These are phyloP conservation scores for Andrena marginata DNA, from an alignment of 2,888 invertebrate species.

Conservation along the genomic window DNA sequence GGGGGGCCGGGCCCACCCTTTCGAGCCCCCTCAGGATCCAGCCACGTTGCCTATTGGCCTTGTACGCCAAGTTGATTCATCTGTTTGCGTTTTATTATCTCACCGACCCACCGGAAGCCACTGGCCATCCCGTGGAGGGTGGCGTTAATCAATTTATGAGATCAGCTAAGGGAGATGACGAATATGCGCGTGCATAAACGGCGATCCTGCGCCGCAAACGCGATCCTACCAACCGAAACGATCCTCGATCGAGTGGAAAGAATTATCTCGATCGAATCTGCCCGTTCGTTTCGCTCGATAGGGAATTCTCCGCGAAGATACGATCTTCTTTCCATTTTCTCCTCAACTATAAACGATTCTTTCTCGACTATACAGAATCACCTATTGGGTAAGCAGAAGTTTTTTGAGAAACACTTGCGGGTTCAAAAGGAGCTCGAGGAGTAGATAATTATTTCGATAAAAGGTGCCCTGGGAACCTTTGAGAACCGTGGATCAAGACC, in stretches of 20 bases:
- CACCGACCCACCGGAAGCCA: slow-evolving; percentile 55
- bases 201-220: slow-evolving; percentile 10
- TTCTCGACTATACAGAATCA: too few relatives aligned
- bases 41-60: slow-evolving; percentile 34
- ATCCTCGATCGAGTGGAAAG: slow-evolving; percentile 49
- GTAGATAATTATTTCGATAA: too few relatives aligned
- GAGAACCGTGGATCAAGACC: too few relatives aligned
- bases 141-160: slow-evolving; percentile 68
- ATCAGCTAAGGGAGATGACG: slow-evolving; percentile 50
- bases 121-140: slow-evolving; percentile 36
- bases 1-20: slow-evolving; percentile 46
- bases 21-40: slow-evolving; percentile 29
- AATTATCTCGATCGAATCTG: slow-evolving; percentile 8
- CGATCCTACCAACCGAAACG: slow-evolving; percentile 11
- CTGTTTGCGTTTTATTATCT: slow-evolving; percentile 79
- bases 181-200: slow-evolving; percentile 33
- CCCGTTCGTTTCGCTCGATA: not conserved
- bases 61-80: slow-evolving; percentile 67
- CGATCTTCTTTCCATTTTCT: too few relatives aligned
- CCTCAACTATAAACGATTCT: too few relatives aligned
- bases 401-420: too few relatives aligned
- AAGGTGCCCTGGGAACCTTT: too few relatives aligned
- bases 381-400: too few relatives aligned
- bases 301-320: too few relatives aligned
- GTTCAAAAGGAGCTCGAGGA: too few relatives aligned